Base-by-base conservation (phyloP, 2,797 vertebrate genomes). In the Myoxocephalus aenaeus region DNA sequence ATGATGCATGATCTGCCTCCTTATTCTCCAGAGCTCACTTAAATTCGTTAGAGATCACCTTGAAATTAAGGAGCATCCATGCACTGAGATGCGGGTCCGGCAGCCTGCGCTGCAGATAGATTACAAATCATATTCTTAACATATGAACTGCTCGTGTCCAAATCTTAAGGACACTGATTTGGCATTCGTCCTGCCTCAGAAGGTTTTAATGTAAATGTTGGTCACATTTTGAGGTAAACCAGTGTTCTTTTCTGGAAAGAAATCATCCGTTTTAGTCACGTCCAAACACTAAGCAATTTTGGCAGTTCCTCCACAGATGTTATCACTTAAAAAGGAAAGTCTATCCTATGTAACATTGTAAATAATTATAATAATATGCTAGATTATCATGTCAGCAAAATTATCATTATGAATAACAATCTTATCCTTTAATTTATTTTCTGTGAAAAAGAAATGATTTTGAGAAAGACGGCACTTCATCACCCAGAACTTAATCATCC, bases 291-390 rank as follows among this genome's bases (percentile, higher is more conserved):
- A 51, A 18, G 40, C 32, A 51, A 70, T 32, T 50, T 42, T 64
- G 80, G 73, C 70, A 56, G 25, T 3, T 59, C 46, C 38, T 32
- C 22, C 74, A 65, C 82, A 87, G 68, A 82, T 84, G 84, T 77
- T 81, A 74, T 65, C 67, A 68, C 70, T 87, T 83, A 64, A 68
- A 85, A 72, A 77, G 18, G 54, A 80, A 80, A 79, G 66, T 66
- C 57, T 64, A 34, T 66, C 36, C 42, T 76, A 69, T 58, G 71
- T 66, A 69, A 73, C 32, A 63, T 56, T 75, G 70, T 48, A 70
- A 79, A 51, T 65, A 70, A 76, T 80, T 46, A 62, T 8, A 75
- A 79, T 56, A 68, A 76, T 77, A 42, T 72, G 25, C n/a, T 29
- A 61, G 27, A 61, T 76, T 56, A 80, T 72, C 50, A 27, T 69